Evolutionary conservation across 2,888 invertebrate genomes (phyloP).

Genomic region (Coelogynopora nodosa): DNA sequence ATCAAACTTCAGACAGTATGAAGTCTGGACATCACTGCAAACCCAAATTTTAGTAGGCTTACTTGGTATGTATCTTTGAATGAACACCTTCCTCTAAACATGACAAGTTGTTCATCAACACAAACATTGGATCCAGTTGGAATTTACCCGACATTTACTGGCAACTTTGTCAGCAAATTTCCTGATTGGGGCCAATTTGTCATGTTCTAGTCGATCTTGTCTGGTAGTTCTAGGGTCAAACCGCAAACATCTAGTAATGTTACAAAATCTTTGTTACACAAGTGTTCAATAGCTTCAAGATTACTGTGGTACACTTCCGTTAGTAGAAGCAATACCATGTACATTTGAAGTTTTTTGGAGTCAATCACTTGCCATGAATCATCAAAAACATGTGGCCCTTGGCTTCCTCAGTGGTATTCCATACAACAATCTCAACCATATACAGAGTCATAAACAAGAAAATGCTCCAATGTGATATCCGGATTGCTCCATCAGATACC

Average conservation of each 20-base stretch:
- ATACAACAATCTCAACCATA: too few species aligned
- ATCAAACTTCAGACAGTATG: neutral
- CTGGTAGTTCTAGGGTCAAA: neutral
- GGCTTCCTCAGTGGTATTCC: too few species aligned
- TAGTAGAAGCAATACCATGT: neutral
- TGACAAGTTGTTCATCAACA: neutral
- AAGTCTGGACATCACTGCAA: neutral
- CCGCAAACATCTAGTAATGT: neutral
- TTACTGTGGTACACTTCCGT: neutral
- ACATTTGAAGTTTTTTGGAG: too few species aligned
- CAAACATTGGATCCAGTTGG: slow-evolving; percentile 8
- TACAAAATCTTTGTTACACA: neutral
- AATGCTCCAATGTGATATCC: too few species aligned
- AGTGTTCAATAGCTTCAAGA: neutral
- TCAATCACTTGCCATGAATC: too few species aligned
- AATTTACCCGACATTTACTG: neutral
- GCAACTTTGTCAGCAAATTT: slow-evolving; percentile 16
- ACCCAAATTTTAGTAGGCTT: neutral
- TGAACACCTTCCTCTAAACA: slow-evolving; percentile 25
- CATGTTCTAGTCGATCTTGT: neutral
- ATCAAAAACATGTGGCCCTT: too few species aligned
- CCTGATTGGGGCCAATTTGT: neutral
- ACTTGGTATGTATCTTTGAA: slow-evolving; percentile 14
- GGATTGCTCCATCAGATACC: too few species aligned
- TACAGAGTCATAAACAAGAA: too few species aligned